These are phyloP conservation scores for Desmodus rotundus DNA, from an alignment of 2,113 vertebrate species.

Conservation along the genomic window DNA sequence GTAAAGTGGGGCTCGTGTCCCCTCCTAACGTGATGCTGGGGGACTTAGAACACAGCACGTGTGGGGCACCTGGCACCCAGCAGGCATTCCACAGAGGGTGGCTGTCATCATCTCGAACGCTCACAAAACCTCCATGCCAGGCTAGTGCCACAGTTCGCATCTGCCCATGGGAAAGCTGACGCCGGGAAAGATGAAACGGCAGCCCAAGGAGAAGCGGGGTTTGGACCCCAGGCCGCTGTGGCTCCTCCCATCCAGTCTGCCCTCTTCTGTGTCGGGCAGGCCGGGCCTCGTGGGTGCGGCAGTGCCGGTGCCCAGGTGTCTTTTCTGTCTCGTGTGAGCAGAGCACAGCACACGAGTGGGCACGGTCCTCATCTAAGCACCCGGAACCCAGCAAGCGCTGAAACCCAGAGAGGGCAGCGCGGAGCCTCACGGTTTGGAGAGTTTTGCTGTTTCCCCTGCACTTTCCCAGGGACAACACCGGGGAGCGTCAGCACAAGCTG, in stretches of 20 bases:
- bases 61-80: background rate
- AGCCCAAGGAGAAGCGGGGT: background rate
- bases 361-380: accelerated
- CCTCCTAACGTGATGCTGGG: background rate
- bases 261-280: background rate
- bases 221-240: background rate
- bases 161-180: background rate
- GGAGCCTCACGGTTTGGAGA: background rate
- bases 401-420: accelerated
- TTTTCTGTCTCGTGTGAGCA: no score
- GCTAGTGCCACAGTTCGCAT: background rate
- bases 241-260: background rate
- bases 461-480: accelerated
- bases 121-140: accelerated
- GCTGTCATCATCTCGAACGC: accelerated
- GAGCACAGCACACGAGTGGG: accelerated
- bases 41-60: background rate
- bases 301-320: accelerated
- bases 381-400: accelerated
- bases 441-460: accelerated
- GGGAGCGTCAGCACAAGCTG: no score
- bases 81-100: no score
- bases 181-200: accelerated
- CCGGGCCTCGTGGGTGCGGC: accelerated
- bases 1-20: background rate